A percentile compares a stretch with the other conserved stretches of the same genome.
Conservation (phyloP, 2,113 vertebrate species). For the Stercorarius parasiticus region DNA sequence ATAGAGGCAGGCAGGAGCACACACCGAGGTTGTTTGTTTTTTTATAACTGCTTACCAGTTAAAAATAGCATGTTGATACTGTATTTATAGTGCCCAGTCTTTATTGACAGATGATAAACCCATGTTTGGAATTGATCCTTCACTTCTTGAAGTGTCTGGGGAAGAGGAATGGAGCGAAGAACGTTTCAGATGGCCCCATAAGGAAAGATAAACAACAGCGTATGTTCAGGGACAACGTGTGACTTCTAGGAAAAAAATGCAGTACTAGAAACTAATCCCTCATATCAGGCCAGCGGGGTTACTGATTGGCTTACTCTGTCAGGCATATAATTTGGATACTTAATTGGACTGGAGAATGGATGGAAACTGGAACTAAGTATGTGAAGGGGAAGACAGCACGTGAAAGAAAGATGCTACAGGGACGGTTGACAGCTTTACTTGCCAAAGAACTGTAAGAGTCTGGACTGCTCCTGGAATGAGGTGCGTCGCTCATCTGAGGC, state of each 20-base stretch:
- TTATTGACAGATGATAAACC: not conserved
- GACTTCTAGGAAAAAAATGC: not conserved
- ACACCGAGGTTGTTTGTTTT: not conserved
- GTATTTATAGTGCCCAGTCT: not conserved
- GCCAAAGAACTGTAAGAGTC: not conserved
- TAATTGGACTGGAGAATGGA: not conserved
- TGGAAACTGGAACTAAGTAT: not conserved
- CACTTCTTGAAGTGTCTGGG: not conserved
- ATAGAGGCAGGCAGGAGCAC: not conserved
- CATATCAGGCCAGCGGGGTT: not conserved
- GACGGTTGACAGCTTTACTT: not conserved
- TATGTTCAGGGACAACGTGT: not conserved
- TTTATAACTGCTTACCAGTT: not conserved
- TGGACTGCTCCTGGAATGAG: not conserved
- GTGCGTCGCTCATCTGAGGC: not conserved
- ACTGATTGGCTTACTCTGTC: not conserved
- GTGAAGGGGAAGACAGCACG: constrained; percentile 7
- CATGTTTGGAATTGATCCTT: not conserved
- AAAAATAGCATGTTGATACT: not conserved
- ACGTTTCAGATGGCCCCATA: not conserved
- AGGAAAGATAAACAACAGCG: not conserved
- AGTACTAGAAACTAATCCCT: not conserved
- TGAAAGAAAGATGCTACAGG: not conserved
- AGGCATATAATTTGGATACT: not conserved
- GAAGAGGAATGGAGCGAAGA: not conserved